phyloP scores from a whole-genome alignment of 2,888 invertebrate species.

The Pandemis corylana region DNA sequence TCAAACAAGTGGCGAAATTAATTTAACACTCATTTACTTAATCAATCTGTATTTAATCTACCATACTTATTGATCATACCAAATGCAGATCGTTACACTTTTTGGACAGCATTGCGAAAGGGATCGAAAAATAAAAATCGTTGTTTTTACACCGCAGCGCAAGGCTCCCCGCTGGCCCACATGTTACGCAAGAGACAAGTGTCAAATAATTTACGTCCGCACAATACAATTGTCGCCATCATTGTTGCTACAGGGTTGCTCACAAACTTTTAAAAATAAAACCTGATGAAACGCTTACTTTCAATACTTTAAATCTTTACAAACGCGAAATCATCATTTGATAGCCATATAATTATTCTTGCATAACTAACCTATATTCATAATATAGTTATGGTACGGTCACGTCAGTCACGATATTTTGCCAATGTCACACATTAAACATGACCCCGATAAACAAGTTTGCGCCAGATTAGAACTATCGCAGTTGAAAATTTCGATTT shows the following conservation, averaged over 20 bases:
- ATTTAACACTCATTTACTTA: neutral
- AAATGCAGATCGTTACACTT: constrained; percentile 4
- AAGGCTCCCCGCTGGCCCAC: constrained; percentile 19
- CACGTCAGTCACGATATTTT: constrained; percentile 26
- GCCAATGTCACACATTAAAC: constrained; percentile 19
- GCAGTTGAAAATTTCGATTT: constrained; percentile 5
- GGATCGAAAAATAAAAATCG: constrained; percentile 19
- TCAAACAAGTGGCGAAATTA: neutral
- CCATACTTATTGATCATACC: neutral
- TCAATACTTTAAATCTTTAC: neutral
- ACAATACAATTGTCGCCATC: constrained; percentile 37
- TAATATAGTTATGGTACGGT: constrained; percentile 10
- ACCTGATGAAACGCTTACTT: too few relatives aligned
- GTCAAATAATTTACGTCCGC: constrained; percentile 51
- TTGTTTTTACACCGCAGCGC: constrained; percentile 2
- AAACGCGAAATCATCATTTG: neutral
- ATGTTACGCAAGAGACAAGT: constrained; percentile 47
- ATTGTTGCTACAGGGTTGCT: constrained; percentile 34
- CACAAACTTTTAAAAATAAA: neutral
- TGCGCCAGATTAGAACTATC: neutral
- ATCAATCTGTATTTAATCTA: neutral
- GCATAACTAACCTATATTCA: constrained; percentile 22
- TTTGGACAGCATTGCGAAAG: constrained; percentile 27
- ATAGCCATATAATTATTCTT: constrained; percentile 12
- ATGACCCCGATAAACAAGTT: constrained; percentile 22